Evolutionary conservation across 2,113 vertebrate genomes (phyloP).

Genomic region (Muntiacus muntjak): DNA sequence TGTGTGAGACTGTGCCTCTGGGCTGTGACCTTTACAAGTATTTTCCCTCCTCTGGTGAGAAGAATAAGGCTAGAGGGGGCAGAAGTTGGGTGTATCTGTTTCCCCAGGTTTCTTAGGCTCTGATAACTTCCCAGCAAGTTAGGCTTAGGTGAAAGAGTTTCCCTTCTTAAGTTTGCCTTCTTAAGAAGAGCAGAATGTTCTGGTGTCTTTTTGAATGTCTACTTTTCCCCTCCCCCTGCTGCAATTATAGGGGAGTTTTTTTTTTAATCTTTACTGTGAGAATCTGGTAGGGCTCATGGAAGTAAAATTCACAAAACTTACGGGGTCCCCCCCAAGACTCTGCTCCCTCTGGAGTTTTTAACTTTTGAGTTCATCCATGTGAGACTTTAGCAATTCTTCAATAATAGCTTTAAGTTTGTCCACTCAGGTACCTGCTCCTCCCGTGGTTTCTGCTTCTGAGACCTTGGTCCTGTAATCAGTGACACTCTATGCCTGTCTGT

Average conservation of each 20-base stretch:
- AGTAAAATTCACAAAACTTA: neutral
- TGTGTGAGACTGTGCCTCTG: neutral
- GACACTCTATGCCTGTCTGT: neutral
- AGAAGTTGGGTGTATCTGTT: neutral
- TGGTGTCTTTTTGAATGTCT: neutral
- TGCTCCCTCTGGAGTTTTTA: neutral
- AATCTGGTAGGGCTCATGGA: neutral
- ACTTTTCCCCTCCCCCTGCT: neutral
- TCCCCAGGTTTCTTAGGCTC: neutral
- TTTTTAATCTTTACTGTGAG: neutral
- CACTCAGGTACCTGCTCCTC: neutral
- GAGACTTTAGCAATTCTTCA: neutral
- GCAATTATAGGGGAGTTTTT: neutral
- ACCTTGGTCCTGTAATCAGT: neutral
- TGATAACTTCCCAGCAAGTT: neutral
- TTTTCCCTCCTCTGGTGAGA: neutral
- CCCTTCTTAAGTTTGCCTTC: neutral
- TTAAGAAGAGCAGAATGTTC: neutral
- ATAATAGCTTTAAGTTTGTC: neutral
- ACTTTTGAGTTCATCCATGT: neutral
- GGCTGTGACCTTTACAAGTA: neutral
- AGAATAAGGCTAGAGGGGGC: neutral
- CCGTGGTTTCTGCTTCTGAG: neutral
- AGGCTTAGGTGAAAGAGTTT: neutral
- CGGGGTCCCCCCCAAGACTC: neutral